These are phyloP conservation scores for Ptilorrhoa leucosticta DNA, from an alignment of 2,113 vertebrate species.

Conservation along the genomic window DNA sequence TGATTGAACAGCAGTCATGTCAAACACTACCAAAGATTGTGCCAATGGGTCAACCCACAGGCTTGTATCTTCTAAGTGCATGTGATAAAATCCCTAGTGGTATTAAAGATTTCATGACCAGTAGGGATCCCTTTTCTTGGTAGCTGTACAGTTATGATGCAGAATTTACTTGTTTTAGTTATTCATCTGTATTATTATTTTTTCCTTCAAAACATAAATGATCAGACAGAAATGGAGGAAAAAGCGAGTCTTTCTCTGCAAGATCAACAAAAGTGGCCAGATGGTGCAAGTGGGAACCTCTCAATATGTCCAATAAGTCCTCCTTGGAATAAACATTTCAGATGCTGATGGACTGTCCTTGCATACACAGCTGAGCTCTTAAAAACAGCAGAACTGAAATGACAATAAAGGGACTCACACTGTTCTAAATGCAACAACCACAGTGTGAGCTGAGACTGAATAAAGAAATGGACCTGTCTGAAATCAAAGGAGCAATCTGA, in stretches of 20 bases:
- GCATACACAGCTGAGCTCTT: not conserved
- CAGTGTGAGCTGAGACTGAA: not conserved
- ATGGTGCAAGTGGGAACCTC: not conserved
- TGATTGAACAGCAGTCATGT: rapidly evolving
- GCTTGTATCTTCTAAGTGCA: not conserved
- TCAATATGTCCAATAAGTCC: not conserved
- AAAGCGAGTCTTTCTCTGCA: not conserved
- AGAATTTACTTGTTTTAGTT: not conserved
- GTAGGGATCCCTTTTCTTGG: not conserved
- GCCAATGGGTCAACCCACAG: not conserved
- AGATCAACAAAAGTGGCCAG: not conserved
- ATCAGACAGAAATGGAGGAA: not conserved
- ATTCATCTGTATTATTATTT: not conserved
- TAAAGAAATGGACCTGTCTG: not conserved
- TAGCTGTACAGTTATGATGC: not conserved
- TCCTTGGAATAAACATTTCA: not conserved
- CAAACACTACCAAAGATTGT: not conserved
- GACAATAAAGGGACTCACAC: not conserved
- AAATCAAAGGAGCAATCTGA: not conserved
- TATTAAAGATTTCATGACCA: not conserved
- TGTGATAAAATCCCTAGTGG: not conserved
- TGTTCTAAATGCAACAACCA: not conserved
- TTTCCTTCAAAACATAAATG: not conserved
- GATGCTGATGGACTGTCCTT: not conserved
- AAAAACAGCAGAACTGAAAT: not conserved